Base-by-base conservation (phyloP, 2,888 invertebrate genomes). In the Drosophila borborema region DNA sequence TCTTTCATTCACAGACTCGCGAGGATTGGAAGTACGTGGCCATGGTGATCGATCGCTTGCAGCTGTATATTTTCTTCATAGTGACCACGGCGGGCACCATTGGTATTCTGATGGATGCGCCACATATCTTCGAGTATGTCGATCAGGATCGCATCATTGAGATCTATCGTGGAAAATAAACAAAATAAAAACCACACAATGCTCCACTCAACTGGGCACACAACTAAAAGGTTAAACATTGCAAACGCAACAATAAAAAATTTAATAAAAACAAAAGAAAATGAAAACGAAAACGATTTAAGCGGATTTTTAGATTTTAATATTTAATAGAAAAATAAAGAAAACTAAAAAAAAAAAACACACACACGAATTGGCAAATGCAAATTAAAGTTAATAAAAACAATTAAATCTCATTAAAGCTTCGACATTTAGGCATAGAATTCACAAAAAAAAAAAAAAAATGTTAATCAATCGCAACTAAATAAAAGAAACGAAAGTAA, bases 11-110 rank as follows among this genome's bases (percentile, higher is more conserved):
- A 2, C 16, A 99, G 99, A 98, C 99, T 61, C 96, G 99, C 73
- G 99, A 99, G 94, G 99, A 99, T 94, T 99, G 99, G 99, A 98
- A 99, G 92, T 99, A 99, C 93, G 98, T 99, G 64, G 99, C 99
- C 69, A 98, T 99, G 97, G 99, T 99, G 74, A 98, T 99, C 92
- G 99, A 99, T 94, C 96, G 99, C 90, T 95, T 99, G 85, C 98
- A 99, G 93, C 94, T 99, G 81, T 99, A 98, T 94, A 97, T 99
- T 92, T 99, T 99, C 94, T 98, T 99, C 94, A 95, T 98, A 84
- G 98, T 99, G 59, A 99, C 99, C 76, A 97, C 98, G 49, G 97
- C 97, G 63, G 99, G 99, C 40, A 99, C 99, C 10, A 96, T 98
- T 77, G 98, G 98, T 65, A 99, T 99, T 86, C 94, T 99, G 62